A percentile compares a stretch with the other conserved stretches of the same genome.
Conservation (phyloP, 2,888 invertebrate genomes). For the Seira ritae region DNA sequence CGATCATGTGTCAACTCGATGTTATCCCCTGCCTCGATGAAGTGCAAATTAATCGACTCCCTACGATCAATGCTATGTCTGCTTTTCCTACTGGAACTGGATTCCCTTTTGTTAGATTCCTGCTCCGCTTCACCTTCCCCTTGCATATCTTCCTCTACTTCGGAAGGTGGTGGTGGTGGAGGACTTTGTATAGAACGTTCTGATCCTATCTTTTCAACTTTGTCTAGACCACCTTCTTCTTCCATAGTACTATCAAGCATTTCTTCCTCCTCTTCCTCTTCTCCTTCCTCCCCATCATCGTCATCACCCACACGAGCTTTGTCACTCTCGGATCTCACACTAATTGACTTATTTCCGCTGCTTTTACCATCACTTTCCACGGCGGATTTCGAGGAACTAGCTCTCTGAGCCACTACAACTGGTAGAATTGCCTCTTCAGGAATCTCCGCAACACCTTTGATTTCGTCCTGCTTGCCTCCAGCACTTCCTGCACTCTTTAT, state of each 20-base stretch:
- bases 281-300: slow-evolving; percentile 13
- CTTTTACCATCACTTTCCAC: background rate
- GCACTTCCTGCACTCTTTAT: background rate
- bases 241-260: background rate
- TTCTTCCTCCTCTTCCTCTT: slow-evolving; percentile 21
- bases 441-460: too few species aligned
- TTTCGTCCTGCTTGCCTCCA: too few species aligned
- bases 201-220: background rate
- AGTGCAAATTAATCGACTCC: slow-evolving; percentile 21
- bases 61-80: background rate
- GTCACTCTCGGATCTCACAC: too few species aligned
- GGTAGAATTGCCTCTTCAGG: too few species aligned
- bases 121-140: background rate
- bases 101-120: background rate
- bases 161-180: background rate
- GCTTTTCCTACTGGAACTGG: too few species aligned
- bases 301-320: too few species aligned
- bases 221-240: too few species aligned
- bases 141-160: background rate
- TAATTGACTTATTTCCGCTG: background rate
- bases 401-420: too few species aligned
- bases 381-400: background rate
- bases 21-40: background rate
- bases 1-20: background rate
- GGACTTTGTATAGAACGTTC: background rate